A percentile compares a stretch with the other conserved stretches of the same genome.
These are phyloP conservation scores for Ptychobarbus kaznakovi DNA, from an alignment of 2,797 vertebrate species.

Conservation along the genomic window DNA sequence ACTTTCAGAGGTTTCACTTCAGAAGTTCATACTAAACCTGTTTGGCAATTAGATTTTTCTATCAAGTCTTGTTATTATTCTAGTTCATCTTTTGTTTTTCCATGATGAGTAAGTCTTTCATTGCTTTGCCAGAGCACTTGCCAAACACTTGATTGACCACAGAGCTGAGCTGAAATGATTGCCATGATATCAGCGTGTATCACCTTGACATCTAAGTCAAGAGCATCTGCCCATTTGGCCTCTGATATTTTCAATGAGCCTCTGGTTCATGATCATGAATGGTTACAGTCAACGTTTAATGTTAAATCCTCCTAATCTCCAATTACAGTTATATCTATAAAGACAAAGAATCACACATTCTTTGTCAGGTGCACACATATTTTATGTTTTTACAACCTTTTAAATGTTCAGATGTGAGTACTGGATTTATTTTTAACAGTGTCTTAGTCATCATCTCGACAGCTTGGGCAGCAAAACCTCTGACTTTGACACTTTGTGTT, in stretches of 20 bases:
- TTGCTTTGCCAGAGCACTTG: conserved; percentile 38
- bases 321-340: not conserved
- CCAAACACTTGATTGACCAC: conserved; percentile 48
- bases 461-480: not conserved
- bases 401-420: not conserved
- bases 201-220: conserved; percentile 63
- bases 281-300: not conserved
- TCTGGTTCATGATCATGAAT: not conserved
- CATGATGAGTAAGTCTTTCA: not conserved
- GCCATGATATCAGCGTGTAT: conserved; percentile 70
- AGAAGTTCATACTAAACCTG: not conserved
- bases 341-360: not conserved
- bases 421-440: not conserved
- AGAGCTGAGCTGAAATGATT: conserved; percentile 59
- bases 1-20: not conserved
- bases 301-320: not conserved
- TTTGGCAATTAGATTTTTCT: not conserved
- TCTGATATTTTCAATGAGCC: not conserved
- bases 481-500: conserved; percentile 7
- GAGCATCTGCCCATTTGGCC: conserved; percentile 30
- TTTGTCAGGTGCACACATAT: not conserved
- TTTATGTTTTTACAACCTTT: conserved; percentile 12
- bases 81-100: not conserved
- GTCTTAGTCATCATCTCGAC: not conserved
- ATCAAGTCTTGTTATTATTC: not conserved